These are phyloP conservation scores for Calypte anna DNA, from an alignment of 2,113 vertebrate species.

Conservation along the genomic window DNA sequence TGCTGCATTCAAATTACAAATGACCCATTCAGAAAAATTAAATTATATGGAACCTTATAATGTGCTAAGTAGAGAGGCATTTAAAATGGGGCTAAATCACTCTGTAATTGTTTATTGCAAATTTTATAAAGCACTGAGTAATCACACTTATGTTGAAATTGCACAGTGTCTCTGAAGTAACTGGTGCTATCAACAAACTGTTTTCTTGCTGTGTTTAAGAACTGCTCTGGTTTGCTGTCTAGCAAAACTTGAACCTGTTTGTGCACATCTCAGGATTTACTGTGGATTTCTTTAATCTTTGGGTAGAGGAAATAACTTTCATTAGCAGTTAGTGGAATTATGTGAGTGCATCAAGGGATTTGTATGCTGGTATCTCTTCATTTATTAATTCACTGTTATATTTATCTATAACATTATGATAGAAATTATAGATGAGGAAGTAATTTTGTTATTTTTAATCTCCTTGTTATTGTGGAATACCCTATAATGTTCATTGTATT, in stretches of 20 bases:
- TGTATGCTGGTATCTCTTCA: neutral
- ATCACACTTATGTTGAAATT: slow-evolving; percentile 41
- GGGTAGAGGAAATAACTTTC: neutral
- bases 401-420: neutral
- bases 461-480: neutral
- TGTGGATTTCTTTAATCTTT: neutral
- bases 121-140: slow-evolving; percentile 30
- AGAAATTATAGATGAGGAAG: neutral
- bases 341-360: neutral
- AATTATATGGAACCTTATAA: slow-evolving; percentile 7
- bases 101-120: slow-evolving; percentile 25
- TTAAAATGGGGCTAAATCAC: slow-evolving; percentile 37
- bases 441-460: neutral
- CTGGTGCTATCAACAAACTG: neutral
- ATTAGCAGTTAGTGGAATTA: neutral
- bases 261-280: neutral
- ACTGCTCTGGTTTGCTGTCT: neutral
- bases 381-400: slow-evolving; percentile 15
- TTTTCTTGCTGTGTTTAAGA: slow-evolving; percentile 20
- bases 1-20: slow-evolving; percentile 50
- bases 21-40: slow-evolving; percentile 54
- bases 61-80: neutral
- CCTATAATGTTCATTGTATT: neutral
- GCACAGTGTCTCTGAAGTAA: neutral
- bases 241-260: neutral